A percentile compares a stretch with the other conserved stretches of the same genome.
phyloP scores from a whole-genome alignment of 2,888 invertebrate species.

The Ariolimax columbianus region DNA sequence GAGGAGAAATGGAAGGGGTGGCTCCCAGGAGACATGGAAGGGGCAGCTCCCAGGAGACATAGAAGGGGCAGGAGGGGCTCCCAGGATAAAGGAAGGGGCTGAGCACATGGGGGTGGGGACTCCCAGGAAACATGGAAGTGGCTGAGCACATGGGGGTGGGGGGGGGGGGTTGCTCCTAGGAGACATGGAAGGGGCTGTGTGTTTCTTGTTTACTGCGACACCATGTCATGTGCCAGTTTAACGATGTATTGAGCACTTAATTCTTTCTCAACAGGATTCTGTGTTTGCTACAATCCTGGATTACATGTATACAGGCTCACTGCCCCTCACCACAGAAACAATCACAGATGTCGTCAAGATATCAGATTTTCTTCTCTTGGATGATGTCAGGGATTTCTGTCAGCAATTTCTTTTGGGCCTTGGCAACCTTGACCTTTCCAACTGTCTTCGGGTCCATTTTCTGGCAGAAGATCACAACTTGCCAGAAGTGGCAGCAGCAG shows the following conservation, averaged over 20 bases:
- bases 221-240: background rate
- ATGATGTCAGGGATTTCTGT: slow-evolving; percentile 76
- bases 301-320: slow-evolving; percentile 75
- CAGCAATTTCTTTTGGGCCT: slow-evolving; percentile 73
- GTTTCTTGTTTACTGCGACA: too few species aligned
- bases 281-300: slow-evolving; percentile 72
- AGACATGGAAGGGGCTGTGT: too few species aligned
- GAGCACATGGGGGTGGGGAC: too few species aligned
- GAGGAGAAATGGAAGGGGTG: too few species aligned
- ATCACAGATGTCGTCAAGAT: slow-evolving; percentile 73
- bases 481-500: slow-evolving; percentile 68
- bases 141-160: too few species aligned
- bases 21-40: too few species aligned
- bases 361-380: slow-evolving; percentile 75
- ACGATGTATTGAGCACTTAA: background rate
- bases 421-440: slow-evolving; percentile 74
- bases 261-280: slow-evolving; percentile 57
- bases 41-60: too few species aligned
- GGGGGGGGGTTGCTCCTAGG: too few species aligned
- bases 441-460: slow-evolving; percentile 71
- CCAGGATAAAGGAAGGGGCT: too few species aligned
- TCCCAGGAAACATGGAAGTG: too few species aligned
- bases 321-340: slow-evolving; percentile 69
- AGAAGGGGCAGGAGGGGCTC: too few species aligned
- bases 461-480: slow-evolving; percentile 74